Evolutionary conservation across 2,888 invertebrate species (phyloP), one percentile per base, ranked within the genome.

Genomic region (Drosophila mulleri): DNA sequence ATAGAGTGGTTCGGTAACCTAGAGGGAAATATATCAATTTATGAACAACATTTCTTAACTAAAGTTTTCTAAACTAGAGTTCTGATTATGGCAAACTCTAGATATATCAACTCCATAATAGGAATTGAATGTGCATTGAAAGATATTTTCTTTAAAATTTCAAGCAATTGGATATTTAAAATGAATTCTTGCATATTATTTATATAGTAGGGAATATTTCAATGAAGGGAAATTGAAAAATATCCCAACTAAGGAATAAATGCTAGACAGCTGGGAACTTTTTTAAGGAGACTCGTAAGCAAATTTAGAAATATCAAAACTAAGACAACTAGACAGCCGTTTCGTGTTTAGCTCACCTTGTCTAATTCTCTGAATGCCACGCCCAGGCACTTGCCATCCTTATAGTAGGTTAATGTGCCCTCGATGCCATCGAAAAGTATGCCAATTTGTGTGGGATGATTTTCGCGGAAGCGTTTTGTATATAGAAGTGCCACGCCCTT

Each of bases 321-420:
- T 8, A 41, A 41, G 5, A 23, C 3, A 45, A 16, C 23, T 8
- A 16, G 14, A 20, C 2, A 14, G 7, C 0, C 14, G 4, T 11
- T 16, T 45, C 23, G 23, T 45, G 23, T 6, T 8, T 14, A 26
- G 7, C 26, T 54, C n/a, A 93, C 93, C 89, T 95, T 94, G 78
- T 95, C 93, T 63, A 96, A 92, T 12, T 95, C 95, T 11, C 94
- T 93, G 91, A 96, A 96, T 1, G 96, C 96, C n/a, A 96, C 94
- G 3, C 96, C 96, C 64, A 96, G 93, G 85, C 94, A 94, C 78
- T 93, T 93, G 23, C 95, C 95, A 90, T 96, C 96, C 92, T 96
- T 96, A 91, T 94, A 96, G 91, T 95, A 96, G 7, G 95, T 95
- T 54, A 96, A 90, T 0, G 96, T 96, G 9, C 96, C 96, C 57